These are phyloP conservation scores for Polydrusus cervinus DNA, from an alignment of 2,888 invertebrate genomes.

Conservation along the genomic window DNA sequence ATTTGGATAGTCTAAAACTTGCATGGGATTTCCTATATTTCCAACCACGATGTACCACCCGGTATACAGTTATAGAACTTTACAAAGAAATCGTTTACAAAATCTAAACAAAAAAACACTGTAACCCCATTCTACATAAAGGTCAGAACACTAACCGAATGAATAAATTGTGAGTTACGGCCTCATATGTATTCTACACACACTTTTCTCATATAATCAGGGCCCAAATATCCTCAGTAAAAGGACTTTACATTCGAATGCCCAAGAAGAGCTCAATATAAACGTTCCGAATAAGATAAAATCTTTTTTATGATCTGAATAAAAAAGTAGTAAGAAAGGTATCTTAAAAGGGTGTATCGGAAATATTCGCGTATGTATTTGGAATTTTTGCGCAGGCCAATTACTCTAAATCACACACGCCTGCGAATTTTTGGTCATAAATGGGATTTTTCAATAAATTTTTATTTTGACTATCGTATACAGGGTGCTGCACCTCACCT, in stretches of 20 bases:
- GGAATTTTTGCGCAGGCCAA: too few relatives aligned
- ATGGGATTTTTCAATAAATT: too few relatives aligned
- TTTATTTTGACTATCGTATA: too few relatives aligned
- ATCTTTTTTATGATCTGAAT: constrained; percentile 27
- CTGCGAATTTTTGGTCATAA: too few relatives aligned
- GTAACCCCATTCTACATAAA: neutral
- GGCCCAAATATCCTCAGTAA: constrained; percentile 21
- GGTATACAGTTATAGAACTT: too few relatives aligned
- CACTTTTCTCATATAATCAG: constrained; percentile 18
- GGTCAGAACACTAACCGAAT: constrained; percentile 1
- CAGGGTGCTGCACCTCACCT: too few relatives aligned
- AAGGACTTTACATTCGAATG: constrained; percentile 23
- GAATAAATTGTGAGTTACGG: constrained; percentile 15
- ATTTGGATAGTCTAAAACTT: too few relatives aligned
- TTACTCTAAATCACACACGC: too few relatives aligned
- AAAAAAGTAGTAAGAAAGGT: constrained; percentile 22
- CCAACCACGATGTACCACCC: too few relatives aligned
- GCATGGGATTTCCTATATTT: too few relatives aligned
- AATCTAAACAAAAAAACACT: neutral
- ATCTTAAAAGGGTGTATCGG: neutral
- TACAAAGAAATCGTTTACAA: neutral
- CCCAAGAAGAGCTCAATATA: constrained; percentile 29
- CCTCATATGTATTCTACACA: constrained; percentile 18
- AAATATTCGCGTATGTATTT: neutral
- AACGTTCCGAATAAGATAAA: constrained; percentile 20